Base-by-base conservation (phyloP, 2,113 vertebrate species). In the Pongo pygmaeus region DNA sequence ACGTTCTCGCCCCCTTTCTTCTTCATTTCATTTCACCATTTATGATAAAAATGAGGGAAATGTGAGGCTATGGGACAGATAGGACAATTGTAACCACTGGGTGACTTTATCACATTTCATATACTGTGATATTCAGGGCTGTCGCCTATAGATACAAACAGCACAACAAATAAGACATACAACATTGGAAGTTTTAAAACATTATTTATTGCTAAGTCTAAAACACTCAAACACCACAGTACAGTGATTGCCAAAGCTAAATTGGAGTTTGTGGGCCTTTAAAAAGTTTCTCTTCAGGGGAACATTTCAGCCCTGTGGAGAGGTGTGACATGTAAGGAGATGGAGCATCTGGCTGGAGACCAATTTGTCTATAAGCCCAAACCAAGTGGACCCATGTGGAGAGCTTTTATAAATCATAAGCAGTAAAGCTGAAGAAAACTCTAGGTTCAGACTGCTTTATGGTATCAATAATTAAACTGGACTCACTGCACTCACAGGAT, bases 151-250 rank as follows among this genome's bases (percentile, higher is more conserved):
- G 43, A 98, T 95, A 98, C 94, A 94, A 90, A 98, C 80, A 98
- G 96, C 93, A 91, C 46, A 98, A 97, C 97, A 97, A 98, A 97
- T 97, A 84, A 98, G 94, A 98, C 96, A 98, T 94, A 98, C 98
- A 98, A 98, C 96, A 97, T 96, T 98, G 96, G 91, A 98, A 88
- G 94, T 98, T 98, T 98, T 98, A 98, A 98, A 98, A 97, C 83
- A 97, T 98, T 98, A 98, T 98, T 99, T 98, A 98, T 96, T 98
- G 95, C 93, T 98, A 52, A 8, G 97, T 98, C 98, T 98, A 98
- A 98, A 99, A 98, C 98, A 98, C 98, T 99, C 96, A 95, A 88
- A 98, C 5, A 90, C 91, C 97, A 98, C 97, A 97, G 78, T 89
- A 92, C 48, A 98, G 97, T 96, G 97, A 98, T 95, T 98, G 98